Percentiles rank a stretch among this genome's conserved stretches.
phyloP scores from a whole-genome alignment of 1,140 invertebrate species.

The fruit fly (Drosophila melanogaster) region DNA sequence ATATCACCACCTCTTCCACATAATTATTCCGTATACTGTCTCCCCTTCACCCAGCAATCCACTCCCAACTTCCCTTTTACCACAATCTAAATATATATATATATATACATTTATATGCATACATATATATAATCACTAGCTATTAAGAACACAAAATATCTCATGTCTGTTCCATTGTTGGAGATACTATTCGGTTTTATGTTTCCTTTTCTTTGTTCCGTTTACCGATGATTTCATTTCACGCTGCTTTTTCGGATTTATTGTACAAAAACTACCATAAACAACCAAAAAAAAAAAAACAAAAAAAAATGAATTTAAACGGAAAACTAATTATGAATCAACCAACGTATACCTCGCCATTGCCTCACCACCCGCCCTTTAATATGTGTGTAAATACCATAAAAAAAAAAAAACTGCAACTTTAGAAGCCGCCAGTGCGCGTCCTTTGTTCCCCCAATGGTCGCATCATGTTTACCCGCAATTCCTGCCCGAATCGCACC shows the following conservation, averaged over 20 bases:
- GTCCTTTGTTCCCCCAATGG: conserved; percentile 95
- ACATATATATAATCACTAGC: conserved; percentile 57
- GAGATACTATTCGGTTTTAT: conserved; percentile 76
- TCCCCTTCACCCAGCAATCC: neutral
- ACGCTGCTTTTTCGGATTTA: conserved; percentile 85
- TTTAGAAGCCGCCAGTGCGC: conserved; percentile 84
- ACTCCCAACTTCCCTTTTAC: conserved; percentile 10
- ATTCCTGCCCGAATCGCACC: conserved; percentile 94
- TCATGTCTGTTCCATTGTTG: conserved; percentile 73
- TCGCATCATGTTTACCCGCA: conserved; percentile 96
- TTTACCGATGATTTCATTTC: conserved; percentile 81
- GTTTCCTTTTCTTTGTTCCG: conserved; percentile 81
- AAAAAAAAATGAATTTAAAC: conserved; percentile 23
- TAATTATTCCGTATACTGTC: conserved; percentile 14
- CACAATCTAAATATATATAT: conserved; percentile 8
- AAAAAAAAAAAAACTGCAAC: conserved; percentile 19
- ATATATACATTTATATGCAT: conserved; percentile 15
- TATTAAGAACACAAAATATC: conserved; percentile 56
- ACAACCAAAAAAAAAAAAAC: conserved; percentile 19
- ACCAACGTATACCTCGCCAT: conserved; percentile 44
- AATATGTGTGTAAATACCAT: conserved; percentile 23
- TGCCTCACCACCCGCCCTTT: conserved; percentile 32
- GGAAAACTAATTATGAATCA: conserved; percentile 22
- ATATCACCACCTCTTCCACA: conserved; percentile 20
- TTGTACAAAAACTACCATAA: conserved; percentile 60